phyloP scores from a whole-genome alignment of 2,888 invertebrate species.

The Nematopogon swammerdamellus region DNA sequence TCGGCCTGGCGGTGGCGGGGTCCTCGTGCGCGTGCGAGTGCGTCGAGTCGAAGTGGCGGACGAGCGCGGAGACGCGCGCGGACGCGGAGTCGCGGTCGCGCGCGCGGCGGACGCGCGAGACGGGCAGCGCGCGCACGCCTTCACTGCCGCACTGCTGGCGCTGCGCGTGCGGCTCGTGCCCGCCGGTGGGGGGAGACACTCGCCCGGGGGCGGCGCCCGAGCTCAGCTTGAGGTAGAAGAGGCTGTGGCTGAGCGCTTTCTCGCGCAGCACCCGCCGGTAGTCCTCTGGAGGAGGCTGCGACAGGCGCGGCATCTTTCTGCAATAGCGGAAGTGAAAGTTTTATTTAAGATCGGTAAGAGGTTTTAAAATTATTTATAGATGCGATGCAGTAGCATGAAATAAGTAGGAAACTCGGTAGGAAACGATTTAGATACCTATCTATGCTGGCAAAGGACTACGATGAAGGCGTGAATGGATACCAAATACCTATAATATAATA shows the following conservation, averaged over 20 bases:
- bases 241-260: slow-evolving; percentile 48
- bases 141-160: slow-evolving; percentile 1
- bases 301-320: slow-evolving; percentile 39
- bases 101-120: slow-evolving; percentile 30
- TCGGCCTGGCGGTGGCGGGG: slow-evolving; percentile 25
- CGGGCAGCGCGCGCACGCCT: slow-evolving; percentile 12
- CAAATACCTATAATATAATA: no score
- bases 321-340: slow-evolving; percentile 8
- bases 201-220: slow-evolving; percentile 27
- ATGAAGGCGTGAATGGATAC: no score
- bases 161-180: background rate
- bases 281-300: slow-evolving; percentile 36
- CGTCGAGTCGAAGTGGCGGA: slow-evolving; percentile 38
- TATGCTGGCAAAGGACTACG: no score
- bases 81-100: slow-evolving; percentile 33
- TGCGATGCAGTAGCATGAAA: no score
- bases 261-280: slow-evolving; percentile 47
- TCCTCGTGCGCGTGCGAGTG: no score
- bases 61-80: slow-evolving; percentile 35
- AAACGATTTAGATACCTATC: no score
- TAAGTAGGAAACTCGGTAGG: no score
- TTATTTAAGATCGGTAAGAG: no score
- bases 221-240: slow-evolving; percentile 47
- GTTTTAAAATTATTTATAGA: no score
- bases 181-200: slow-evolving; percentile 11